These are phyloP conservation scores for Ciconia boyciana DNA, from an alignment of 2,113 vertebrate genomes.

Conservation along the genomic window DNA sequence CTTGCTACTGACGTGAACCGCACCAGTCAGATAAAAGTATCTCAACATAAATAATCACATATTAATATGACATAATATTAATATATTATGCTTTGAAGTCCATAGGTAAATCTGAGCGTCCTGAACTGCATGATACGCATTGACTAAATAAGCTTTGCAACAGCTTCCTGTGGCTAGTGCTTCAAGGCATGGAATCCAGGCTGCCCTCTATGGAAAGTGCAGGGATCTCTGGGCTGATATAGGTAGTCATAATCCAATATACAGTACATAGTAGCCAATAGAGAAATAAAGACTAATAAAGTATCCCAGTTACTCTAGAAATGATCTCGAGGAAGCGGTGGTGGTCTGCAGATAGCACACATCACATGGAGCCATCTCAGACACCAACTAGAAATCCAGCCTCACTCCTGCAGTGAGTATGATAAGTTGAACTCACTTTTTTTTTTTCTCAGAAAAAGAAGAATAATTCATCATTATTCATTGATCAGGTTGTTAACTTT, in stretches of 20 bases:
- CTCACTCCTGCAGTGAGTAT: neutral
- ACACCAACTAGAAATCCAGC: neutral
- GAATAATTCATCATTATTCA: neutral
- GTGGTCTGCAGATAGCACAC: neutral
- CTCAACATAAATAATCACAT: slow-evolving; percentile 19
- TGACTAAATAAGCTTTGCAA: neutral
- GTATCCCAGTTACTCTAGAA: neutral
- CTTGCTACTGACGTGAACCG: neutral
- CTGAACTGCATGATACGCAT: neutral
- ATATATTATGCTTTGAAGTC: neutral
- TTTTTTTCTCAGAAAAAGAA: neutral
- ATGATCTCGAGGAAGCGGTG: accelerated
- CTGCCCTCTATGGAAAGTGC: neutral
- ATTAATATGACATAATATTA: neutral
- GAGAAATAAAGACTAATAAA: neutral
- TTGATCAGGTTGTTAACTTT: neutral
- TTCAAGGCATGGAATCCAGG: neutral
- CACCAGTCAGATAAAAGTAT: neutral
- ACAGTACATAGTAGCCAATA: neutral
- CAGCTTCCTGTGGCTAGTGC: neutral
- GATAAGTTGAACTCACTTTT: neutral
- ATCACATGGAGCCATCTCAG: neutral
- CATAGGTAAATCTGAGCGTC: neutral
- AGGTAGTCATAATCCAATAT: neutral
- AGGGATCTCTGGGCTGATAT: neutral